phyloP scores from a whole-genome alignment of 2,797 vertebrate genomes.

The Phoebastria nigripes region DNA sequence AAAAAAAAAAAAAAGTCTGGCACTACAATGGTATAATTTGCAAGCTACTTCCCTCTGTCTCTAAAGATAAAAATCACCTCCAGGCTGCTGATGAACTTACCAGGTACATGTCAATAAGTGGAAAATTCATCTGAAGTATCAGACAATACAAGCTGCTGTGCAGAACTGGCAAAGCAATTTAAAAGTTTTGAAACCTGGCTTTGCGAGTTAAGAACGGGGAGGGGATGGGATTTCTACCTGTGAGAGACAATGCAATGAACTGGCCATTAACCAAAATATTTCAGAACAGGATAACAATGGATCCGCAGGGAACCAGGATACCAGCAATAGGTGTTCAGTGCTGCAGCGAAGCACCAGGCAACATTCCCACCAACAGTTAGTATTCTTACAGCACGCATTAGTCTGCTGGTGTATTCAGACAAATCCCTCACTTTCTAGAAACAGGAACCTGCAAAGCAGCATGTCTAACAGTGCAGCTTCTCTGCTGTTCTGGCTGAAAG shows the following conservation, averaged over 20 bases:
- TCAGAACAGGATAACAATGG: background rate
- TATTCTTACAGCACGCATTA: background rate
- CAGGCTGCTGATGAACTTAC: constrained; percentile 33
- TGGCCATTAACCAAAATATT: background rate
- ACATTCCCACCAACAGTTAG: background rate
- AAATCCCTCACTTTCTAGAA: background rate
- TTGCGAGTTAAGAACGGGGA: background rate
- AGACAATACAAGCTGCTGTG: background rate
- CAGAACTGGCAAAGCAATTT: background rate
- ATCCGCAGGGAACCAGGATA: background rate
- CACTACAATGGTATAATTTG: background rate
- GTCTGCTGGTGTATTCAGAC: background rate
- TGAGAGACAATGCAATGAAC: background rate
- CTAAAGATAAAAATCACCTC: constrained; percentile 31
- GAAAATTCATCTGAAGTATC: background rate
- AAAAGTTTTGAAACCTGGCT: background rate
- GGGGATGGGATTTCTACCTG: background rate
- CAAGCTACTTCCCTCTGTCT: constrained; percentile 34
- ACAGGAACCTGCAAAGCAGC: background rate
- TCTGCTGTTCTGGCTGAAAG: background rate
- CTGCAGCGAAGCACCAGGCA: background rate
- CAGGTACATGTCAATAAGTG: background rate
- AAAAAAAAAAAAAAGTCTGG: background rate
- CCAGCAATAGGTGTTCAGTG: background rate
- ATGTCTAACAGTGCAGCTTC: background rate